phyloP scores from a whole-genome alignment of 2,113 vertebrate species.

The Rhinopithecus roxellana region DNA sequence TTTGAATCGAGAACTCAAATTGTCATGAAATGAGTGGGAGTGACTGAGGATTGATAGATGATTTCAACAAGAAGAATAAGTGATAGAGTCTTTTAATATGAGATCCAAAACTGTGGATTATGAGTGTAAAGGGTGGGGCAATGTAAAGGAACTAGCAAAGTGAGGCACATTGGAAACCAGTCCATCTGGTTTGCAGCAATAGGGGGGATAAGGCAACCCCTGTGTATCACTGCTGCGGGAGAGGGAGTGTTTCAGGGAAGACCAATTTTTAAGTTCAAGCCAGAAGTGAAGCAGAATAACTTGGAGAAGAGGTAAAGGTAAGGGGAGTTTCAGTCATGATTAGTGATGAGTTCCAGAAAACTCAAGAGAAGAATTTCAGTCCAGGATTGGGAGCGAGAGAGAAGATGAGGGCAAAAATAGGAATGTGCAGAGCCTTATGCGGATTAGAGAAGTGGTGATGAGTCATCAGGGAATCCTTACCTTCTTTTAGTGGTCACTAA shows the following conservation, averaged over 20 bases:
- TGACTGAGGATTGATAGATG: neutral
- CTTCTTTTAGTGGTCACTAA: neutral
- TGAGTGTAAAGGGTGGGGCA: neutral
- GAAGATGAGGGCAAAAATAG: neutral
- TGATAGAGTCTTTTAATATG: neutral
- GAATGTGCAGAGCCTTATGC: neutral
- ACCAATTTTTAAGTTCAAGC: neutral
- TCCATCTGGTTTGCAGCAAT: neutral
- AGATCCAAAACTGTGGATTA: neutral
- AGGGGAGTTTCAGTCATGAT: neutral
- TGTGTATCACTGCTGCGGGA: neutral
- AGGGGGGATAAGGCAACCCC: neutral
- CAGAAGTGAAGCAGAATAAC: neutral
- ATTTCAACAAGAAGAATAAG: neutral
- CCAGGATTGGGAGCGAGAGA: neutral
- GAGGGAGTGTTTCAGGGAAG: neutral
- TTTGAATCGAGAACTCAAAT: slow-evolving; percentile 7
- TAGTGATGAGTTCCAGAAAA: neutral
- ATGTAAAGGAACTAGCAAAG: neutral
- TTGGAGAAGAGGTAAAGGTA: neutral
- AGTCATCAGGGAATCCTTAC: neutral
- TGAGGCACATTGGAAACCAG: neutral
- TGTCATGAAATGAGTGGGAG: neutral
- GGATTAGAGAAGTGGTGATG: neutral
- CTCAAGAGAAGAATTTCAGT: neutral